A percentile compares a stretch with the other conserved stretches of the same genome.
These are phyloP conservation scores for Arctocebus calabarensis DNA, from an alignment of 2,797 vertebrate species.

Conservation along the genomic window DNA sequence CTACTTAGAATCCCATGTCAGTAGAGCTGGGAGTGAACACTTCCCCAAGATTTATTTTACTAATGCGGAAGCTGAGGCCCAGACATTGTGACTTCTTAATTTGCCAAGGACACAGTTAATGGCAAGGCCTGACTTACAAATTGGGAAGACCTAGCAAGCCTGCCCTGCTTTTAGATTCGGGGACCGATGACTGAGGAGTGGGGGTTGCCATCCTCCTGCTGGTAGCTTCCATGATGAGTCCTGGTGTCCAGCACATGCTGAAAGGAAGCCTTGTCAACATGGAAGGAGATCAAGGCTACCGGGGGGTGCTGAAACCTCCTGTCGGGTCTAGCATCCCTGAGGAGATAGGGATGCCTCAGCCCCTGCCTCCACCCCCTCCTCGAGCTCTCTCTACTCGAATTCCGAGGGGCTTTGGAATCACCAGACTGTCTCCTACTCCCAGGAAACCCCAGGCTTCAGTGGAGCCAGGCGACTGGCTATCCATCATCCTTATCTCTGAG, in stretches of 20 bases:
- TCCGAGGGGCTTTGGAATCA: constrained; percentile 84
- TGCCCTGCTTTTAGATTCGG: background rate
- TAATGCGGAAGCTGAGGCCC: background rate
- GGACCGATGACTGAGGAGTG: background rate
- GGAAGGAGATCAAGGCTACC: constrained; percentile 76
- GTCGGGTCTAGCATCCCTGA: constrained; percentile 21
- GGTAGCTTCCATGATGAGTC: constrained; percentile 15
- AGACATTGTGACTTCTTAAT: background rate
- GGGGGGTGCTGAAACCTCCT: constrained; percentile 68
- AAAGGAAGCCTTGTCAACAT: constrained; percentile 85
- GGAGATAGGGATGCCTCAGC: constrained; percentile 66
- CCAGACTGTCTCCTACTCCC: constrained; percentile 90
- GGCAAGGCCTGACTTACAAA: background rate
- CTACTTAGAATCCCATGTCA: background rate
- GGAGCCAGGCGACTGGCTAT: constrained; percentile 95
- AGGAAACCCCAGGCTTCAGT: constrained; percentile 91
- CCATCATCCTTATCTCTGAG: constrained; percentile 96
- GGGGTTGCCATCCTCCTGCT: background rate
- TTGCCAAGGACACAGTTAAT: background rate
- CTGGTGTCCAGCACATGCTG: constrained; percentile 73
- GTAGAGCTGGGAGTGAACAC: background rate
- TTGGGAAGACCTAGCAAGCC: background rate
- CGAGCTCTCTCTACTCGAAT: constrained; percentile 71
- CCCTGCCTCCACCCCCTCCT: constrained; percentile 53
- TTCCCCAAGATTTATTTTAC: background rate